Base-by-base conservation (phyloP, 2,888 invertebrate genomes). In the Neelides folsomi region DNA sequence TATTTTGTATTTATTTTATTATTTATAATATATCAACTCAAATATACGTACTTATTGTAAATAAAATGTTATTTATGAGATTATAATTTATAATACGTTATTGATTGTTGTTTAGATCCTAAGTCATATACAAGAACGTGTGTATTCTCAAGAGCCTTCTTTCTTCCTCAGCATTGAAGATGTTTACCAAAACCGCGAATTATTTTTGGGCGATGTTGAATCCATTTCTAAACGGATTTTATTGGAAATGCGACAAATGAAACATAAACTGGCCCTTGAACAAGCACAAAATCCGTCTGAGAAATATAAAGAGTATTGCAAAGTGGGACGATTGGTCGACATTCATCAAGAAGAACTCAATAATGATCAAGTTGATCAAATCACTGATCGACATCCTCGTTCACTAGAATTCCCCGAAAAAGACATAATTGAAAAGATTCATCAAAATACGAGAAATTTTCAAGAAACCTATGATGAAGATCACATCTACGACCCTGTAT, bases 101-200 rank as follows among this genome's bases (percentile, higher is more conserved):
- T 44, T 43, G 53, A 54, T 54, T 60, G 60, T 53, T 56, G 67
- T 68, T 2, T 66, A 83, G 82, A 83, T 87, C 66, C 76, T 87
- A 72, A 81, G 81, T 54, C 77, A 80, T 55, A 81, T 86, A 62
- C 82, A 83, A 77, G 84, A 85, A 67, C 75, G 79, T 38, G 76
- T 81, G 16, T 77, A 80, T 48, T 71, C 76, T 51, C 68, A 71
- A 48, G 54, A 60, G 12, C 60, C 58, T 10, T 54, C 60, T 13
- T 74, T 71, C 55, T 72, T 72, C 37, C 69, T 76, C 27, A 71
- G 73, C 2, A 87, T 85, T 83, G 70, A 77, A 38, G 82, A 83
- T 57, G 78, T 87, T 35, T 72, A 79, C 40, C 75, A 78, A 41
- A 79, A 78, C 67, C 74, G 83, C 1, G 75, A 75, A 61, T 72